Base-by-base conservation (phyloP, 2,113 vertebrate genomes). In the Oriolus oriolus region DNA sequence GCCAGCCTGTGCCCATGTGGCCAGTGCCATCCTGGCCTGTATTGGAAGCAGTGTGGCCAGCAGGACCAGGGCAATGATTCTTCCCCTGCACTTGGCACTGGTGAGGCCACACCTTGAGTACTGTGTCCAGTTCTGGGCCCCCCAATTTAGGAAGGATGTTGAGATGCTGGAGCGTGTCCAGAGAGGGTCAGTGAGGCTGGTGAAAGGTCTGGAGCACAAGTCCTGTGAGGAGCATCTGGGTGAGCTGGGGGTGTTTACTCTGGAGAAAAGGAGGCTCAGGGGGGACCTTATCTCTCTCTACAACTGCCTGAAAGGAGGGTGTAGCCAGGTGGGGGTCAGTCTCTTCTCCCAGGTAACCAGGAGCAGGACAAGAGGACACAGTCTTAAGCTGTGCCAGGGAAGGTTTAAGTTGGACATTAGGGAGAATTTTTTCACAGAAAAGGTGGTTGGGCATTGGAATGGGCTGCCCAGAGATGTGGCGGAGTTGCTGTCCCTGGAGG, bases 201-300 rank as follows among this genome's bases (percentile, higher is more conserved):
- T 12, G 6, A 26, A 86, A 7, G 9, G 27, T 68, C 22, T 60
- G 37, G 35, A 59, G 52, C 16, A 44, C 17, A 50, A 42, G 44
- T 37, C 21, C 28, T 10, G 6, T 42, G 71, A 76, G 16, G 7
- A 75, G 8, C 2, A 19, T 4, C 26, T 66, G 31, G 31, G 31
- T 21, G 22, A 68, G 18, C 13, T 60, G 45, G 18, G 14, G 4
- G 0, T 44, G 6, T 44, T 77, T 6, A 68, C 7, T 2, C 14
- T 60, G 53, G 45, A 77, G 2, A 12, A 86, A 44, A 86, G 11
- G 26, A 35, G 7, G 13, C 9, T 68, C 13, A 7, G 8, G 8
- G 6, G 11, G 0, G 6, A 33, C 14, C 6, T 68, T 33, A 8
- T 15, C 1, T 0, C 4, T 30, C n/a, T 42, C 14, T 44, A 5